Evolutionary conservation across 2,797 vertebrate species (phyloP).

Genomic region (Dendrocincla tyrannina): DNA sequence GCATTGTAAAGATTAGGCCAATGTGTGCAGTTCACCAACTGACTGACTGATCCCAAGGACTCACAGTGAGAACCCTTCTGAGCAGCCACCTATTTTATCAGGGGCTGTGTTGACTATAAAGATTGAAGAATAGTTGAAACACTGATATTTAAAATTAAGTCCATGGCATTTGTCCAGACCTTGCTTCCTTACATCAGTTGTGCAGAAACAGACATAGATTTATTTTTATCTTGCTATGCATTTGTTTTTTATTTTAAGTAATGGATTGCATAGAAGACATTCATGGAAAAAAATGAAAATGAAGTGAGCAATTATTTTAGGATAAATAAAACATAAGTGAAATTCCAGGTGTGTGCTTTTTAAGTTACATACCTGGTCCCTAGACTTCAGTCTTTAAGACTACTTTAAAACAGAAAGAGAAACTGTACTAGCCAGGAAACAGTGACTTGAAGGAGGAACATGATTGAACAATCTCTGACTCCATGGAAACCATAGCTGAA

Average conservation of each 20-base stretch:
- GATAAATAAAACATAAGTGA: not conserved
- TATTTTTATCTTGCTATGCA: not conserved
- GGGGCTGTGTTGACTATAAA: not conserved
- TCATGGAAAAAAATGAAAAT: not conserved
- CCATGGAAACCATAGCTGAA: not conserved
- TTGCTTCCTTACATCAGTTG: not conserved
- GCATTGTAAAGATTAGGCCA: not conserved
- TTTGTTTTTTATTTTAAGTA: not conserved
- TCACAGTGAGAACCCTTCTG: not conserved
- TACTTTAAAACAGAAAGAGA: not conserved
- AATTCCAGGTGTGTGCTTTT: not conserved
- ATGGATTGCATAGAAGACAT: not conserved
- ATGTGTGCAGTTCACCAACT: not conserved
- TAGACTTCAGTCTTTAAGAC: not conserved
- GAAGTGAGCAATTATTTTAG: not conserved
- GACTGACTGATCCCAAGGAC: not conserved
- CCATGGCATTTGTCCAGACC: not conserved
- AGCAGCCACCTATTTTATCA: not conserved
- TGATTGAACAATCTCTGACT: not conserved
- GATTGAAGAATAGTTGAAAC: not conserved
- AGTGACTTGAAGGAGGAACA: not conserved
- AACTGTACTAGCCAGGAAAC: not conserved
- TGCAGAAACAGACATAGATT: not conserved
- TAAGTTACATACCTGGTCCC: not conserved
- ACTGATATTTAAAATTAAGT: not conserved